Evolutionary conservation across 2,888 invertebrate genomes (phyloP), one percentile per base, ranked within the genome.

Genomic region (Protophormia terraenovae): DNA sequence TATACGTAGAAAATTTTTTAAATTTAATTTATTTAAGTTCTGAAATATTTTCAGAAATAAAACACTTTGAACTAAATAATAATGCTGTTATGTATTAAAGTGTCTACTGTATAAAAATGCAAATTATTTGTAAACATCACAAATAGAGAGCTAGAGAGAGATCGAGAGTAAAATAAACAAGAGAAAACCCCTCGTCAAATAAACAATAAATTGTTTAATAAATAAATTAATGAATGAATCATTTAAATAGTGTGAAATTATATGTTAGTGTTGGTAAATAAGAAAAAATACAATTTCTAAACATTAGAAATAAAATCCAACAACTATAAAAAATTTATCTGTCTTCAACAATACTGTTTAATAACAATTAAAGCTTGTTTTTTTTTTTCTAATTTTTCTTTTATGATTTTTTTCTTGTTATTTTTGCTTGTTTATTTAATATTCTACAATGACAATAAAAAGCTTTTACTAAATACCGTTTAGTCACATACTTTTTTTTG

Each of bases 401-500:
- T n/a, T n/a, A n/a, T n/a, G n/a, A n/a, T n/a, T n/a, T n/a, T n/a
- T n/a, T 6, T 19, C 12, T 14, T 24, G 22, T 47, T n/a, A 27
- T 24, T 24, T 53, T 55, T 27, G 5, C 14, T 55, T 55, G 6
- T 55, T 53, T 32, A 8, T 60, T 60, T 35, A 38, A 62, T 66
- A 27, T 29, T 24, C 66, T 24, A 27, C 45, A 32, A 35, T 50
- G 29, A 53, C 50, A 53, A 41, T 22, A 38, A 58, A 45, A 41
- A 66, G 5, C 24, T 45, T 29, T 66, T 66, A 24, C 5, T 41
- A 16, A 66, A 66, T 66, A 66, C 45, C 27, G 45, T 66, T 66
- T 45, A 16, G 41, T 24, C 12, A 10, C 2, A 29, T n/a, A n/a
- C 5, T 60, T 32, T 35, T 32, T 41, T 45, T 66, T 41, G 45